These are phyloP conservation scores for Meandrina meandrites DNA, from an alignment of 92 coral and sea anemone species.

Conservation along the genomic window DNA sequence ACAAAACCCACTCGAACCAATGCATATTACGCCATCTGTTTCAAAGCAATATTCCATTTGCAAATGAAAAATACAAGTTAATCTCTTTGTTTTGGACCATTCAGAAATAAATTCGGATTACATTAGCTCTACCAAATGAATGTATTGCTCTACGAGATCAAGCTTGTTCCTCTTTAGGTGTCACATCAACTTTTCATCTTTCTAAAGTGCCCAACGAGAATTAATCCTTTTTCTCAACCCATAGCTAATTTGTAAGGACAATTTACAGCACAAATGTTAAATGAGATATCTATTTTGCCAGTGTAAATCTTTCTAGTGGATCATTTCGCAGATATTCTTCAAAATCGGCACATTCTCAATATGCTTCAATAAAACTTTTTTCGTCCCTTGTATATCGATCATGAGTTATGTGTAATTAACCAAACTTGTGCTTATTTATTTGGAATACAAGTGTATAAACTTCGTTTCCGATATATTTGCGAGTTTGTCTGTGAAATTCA, in stretches of 20 bases:
- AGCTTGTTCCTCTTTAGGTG: neutral
- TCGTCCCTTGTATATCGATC: neutral
- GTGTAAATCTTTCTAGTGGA: neutral
- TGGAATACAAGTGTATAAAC: neutral
- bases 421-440: neutral
- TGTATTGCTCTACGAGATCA: neutral
- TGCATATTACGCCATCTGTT: neutral
- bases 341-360: neutral
- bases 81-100: neutral
- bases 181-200: neutral
- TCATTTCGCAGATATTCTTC: neutral
- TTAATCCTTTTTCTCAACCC: neutral
- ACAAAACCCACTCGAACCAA: neutral
- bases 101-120: neutral
- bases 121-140: slow-evolving; percentile 3
- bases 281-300: neutral
- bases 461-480: too few relatives aligned
- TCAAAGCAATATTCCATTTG: neutral
- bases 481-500: neutral
- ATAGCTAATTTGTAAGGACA: neutral
- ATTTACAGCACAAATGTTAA: neutral
- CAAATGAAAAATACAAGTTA: neutral
- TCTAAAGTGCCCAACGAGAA: neutral
- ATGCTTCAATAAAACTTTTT: neutral
- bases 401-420: neutral